Percentiles rank a stretch among this genome's conserved stretches.
phyloP scores from a whole-genome alignment of 1,140 invertebrate genomes.

The Oncopeltus fasciatus region DNA sequence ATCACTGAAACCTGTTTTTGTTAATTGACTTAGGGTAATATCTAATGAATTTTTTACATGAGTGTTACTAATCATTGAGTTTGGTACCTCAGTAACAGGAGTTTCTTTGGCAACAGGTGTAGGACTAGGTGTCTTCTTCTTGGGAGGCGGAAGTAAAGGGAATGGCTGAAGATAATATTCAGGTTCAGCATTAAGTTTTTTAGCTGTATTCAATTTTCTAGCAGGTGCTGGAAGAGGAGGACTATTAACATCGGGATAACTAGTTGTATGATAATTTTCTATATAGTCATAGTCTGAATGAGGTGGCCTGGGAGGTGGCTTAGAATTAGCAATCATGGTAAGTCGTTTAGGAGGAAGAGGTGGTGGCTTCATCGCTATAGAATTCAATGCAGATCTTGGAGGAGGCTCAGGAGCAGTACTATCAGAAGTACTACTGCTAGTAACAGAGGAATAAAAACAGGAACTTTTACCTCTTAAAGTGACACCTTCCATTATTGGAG shows the following conservation, averaged over 20 bases:
- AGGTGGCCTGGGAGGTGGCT: constrained; percentile 49
- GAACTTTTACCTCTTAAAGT: constrained; percentile 19
- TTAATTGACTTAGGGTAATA: constrained; percentile 65
- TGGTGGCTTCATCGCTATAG: constrained; percentile 49
- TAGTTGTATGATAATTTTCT: constrained; percentile 36
- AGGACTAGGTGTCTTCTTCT: constrained; percentile 23
- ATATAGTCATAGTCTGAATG: constrained; percentile 47
- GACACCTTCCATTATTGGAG: constrained; percentile 22
- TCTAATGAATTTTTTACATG: constrained; percentile 35
- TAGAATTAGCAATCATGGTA: constrained; percentile 28
- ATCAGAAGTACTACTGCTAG: constrained; percentile 20
- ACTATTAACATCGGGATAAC: constrained; percentile 30
- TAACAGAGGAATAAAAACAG: constrained; percentile 20
- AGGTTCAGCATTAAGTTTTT: constrained; percentile 32
- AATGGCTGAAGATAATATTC: constrained; percentile 43
- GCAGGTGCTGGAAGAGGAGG: constrained; percentile 47
- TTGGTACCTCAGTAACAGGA: background rate
- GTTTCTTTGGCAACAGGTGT: too few relatives aligned
- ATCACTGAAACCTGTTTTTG: constrained; percentile 63
- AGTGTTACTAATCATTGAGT: background rate
- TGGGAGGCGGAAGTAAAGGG: constrained; percentile 30
- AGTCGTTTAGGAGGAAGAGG: constrained; percentile 73
- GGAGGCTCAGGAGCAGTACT: constrained; percentile 51
- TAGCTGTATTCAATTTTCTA: constrained; percentile 33
- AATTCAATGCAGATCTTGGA: constrained; percentile 41